A percentile compares a stretch with the other conserved stretches of the same genome.
Evolutionary conservation across 30 jellyfish, hydroid and myxozoan genomes (phyloP).

Genomic region (Morbakka virulenta): DNA sequence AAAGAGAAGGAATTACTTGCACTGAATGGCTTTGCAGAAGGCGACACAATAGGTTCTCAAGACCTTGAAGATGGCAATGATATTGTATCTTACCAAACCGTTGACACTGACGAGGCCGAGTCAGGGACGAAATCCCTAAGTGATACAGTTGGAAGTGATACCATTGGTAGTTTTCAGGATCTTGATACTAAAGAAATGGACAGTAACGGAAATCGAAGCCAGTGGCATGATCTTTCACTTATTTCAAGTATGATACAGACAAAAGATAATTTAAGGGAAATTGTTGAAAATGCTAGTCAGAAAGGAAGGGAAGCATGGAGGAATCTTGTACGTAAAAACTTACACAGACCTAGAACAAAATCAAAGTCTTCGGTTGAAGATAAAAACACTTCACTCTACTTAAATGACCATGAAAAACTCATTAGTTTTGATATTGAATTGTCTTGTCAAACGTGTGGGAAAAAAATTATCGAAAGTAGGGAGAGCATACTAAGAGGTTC

Average conservation of each 20-base stretch:
- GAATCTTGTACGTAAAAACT: conserved; percentile 47
- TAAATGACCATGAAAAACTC: conserved; percentile 2
- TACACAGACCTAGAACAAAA: conserved; percentile 13
- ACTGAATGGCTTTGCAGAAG: conserved; percentile 87
- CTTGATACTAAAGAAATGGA: not conserved
- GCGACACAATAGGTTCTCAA: conserved; percentile 34
- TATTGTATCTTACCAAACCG: conserved; percentile 7
- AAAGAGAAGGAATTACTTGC: conserved; percentile 82
- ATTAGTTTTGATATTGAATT: conserved; percentile 87
- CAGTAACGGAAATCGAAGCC: not conserved
- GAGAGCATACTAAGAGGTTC: conserved; percentile 63
- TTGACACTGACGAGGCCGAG: not conserved
- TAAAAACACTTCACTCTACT: conserved; percentile 30
- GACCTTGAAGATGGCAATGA: conserved; percentile 34
- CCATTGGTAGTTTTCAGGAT: not conserved
- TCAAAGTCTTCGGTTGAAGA: conserved; percentile 47
- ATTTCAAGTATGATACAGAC: conserved; percentile 79
- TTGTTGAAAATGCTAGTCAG: conserved; percentile 90
- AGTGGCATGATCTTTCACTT: conserved; percentile 65
- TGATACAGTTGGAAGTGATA: not conserved
- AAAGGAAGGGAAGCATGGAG: conserved; percentile 93
- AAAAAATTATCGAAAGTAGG: conserved; percentile 82
- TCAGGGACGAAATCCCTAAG: not conserved
- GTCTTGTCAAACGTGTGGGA: conserved; percentile 88
- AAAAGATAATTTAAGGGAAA: conserved; percentile 86